Base-by-base conservation (phyloP, 92 coral and sea anemone genomes). In the Heteractis magnifica region DNA sequence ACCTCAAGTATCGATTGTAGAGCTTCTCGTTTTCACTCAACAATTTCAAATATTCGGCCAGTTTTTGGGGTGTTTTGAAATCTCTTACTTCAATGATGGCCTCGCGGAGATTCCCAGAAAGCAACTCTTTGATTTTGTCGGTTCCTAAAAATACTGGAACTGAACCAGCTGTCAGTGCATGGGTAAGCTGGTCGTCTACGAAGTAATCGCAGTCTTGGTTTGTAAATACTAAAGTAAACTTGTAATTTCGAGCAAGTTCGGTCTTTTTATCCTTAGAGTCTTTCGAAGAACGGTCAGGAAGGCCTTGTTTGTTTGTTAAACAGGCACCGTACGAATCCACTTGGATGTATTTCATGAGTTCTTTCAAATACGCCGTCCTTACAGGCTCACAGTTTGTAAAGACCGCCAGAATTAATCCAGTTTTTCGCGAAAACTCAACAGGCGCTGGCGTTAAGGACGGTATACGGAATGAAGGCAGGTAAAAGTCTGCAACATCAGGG, bases 181-280 rank as follows among this genome's bases (percentile, higher is more conserved):
- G 87, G 9, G 72, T 56, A 70, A 92, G 86, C 56, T 90, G 90
- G 26, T 85, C 93, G 56, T 92, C 93, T 9, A 92, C 86, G 68
- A 90, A 92, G 53, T 87, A 92, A 60, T 92, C 96, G 72, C 96
- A 92, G 56, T 92, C 96, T 58, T 88, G 89, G 60, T 89, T 92
- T 56, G 80, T 82, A 77, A 92, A 92, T 0, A 92, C 95, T 20
- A 92, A 52, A 6, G 92, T 83, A 77, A 89, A 92, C 55, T 92
- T 92, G 75, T 92, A 92, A 50, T 60, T 76, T 59, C 85, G 85
- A 53, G 79, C 77, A 18, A 92, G 81, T 72, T 86, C 74, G 1
- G 77, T 75, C 26, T 90, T 90, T 10, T 49, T 80, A 10, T 79
- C 49, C 60, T 53, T 86, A 21, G 87, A 90, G 14, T 56, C 65